These are phyloP conservation scores for Idris sp. DNA, from an alignment of 1,140 invertebrate genomes.

Conservation along the genomic window DNA sequence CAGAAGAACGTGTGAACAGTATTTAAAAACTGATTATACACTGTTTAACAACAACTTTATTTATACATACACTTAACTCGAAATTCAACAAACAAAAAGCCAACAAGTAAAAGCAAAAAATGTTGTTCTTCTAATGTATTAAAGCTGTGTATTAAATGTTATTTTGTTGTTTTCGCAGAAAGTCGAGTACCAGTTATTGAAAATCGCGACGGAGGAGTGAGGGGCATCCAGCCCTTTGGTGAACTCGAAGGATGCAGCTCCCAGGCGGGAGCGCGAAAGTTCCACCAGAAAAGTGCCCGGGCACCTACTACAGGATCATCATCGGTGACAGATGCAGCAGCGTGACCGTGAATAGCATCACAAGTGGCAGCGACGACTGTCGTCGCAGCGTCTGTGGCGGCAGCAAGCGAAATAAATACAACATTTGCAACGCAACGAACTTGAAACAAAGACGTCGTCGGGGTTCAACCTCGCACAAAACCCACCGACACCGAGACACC, in stretches of 20 bases:
- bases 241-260: constrained; percentile 79
- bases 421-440: constrained; percentile 67
- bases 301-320: constrained; percentile 68
- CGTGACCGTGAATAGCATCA: constrained; percentile 62
- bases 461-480: constrained; percentile 64
- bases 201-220: constrained; percentile 76
- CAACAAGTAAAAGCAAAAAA: too few species aligned
- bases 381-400: constrained; percentile 58
- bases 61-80: too few species aligned
- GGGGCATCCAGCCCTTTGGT: constrained; percentile 78
- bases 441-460: constrained; percentile 66
- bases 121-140: too few species aligned
- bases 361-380: constrained; percentile 57
- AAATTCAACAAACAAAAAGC: too few species aligned
- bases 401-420: constrained; percentile 61
- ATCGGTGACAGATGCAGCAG: constrained; percentile 66
- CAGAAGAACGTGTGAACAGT: constrained; percentile 1
- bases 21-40: too few species aligned
- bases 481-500: constrained; percentile 69
- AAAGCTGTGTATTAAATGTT: too few species aligned
- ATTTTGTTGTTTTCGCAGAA: constrained; percentile 30
- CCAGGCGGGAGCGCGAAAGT: constrained; percentile 77
- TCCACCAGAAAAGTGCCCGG: constrained; percentile 72
- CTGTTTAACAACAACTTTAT: too few species aligned
- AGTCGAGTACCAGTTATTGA: constrained; percentile 50